phyloP scores from a whole-genome alignment of 2,888 invertebrate genomes.

The Pristionchus maxplancki region DNA sequence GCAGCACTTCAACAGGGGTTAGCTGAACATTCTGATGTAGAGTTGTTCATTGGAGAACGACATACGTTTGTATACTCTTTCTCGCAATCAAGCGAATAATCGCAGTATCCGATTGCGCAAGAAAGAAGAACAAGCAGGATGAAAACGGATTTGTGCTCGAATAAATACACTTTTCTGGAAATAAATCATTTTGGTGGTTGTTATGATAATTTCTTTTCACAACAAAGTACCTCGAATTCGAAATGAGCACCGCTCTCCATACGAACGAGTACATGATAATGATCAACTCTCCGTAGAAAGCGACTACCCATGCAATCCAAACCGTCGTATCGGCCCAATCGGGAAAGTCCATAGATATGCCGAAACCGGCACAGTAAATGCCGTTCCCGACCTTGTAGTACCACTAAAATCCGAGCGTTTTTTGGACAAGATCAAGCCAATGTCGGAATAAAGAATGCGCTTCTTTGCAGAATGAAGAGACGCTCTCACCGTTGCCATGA shows the following conservation, averaged over 20 bases:
- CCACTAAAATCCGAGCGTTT: background rate
- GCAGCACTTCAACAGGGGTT: background rate
- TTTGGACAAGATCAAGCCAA: too few species aligned
- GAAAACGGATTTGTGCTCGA: background rate
- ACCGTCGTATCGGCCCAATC: background rate
- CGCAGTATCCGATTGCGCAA: background rate
- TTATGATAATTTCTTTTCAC: background rate
- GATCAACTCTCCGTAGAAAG: background rate
- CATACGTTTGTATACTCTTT: background rate
- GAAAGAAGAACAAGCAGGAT: background rate
- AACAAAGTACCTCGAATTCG: background rate
- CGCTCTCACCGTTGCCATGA: background rate
- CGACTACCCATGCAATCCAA: background rate
- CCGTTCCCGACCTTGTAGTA: background rate
- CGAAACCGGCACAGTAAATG: background rate
- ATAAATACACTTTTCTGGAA: background rate
- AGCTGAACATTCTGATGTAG: background rate
- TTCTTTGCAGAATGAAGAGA: too few species aligned
- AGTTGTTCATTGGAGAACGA: background rate
- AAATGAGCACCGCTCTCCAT: constrained; percentile 26
- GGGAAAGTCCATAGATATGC: background rate
- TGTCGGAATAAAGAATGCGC: too few species aligned
- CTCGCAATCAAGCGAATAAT: background rate
- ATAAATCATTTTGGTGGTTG: too few species aligned
- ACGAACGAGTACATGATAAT: background rate